Evolutionary conservation across 2,113 vertebrate species (phyloP).

Genomic region (Neolamprologus kungweensis): DNA sequence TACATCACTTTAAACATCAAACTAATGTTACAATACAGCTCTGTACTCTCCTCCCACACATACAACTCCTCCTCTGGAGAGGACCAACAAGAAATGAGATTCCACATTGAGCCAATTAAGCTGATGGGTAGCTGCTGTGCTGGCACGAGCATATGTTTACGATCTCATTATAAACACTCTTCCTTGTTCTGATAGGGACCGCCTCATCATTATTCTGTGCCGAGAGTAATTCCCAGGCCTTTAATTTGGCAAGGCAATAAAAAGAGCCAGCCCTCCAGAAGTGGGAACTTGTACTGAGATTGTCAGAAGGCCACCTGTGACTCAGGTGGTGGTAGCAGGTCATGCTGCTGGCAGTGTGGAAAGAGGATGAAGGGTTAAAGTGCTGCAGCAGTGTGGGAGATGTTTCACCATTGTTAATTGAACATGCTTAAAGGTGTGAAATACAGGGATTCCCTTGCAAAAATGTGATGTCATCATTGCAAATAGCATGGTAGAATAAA

Average conservation of each 20-base stretch:
- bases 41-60: background rate
- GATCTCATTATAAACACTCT: conserved; percentile 59
- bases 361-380: background rate
- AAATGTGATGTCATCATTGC: background rate
- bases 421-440: background rate
- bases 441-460: background rate
- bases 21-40: background rate
- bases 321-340: conserved; percentile 3
- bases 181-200: conserved; percentile 36
- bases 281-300: background rate
- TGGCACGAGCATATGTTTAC: conserved; percentile 61
- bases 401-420: background rate
- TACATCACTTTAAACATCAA: background rate
- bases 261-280: conserved; percentile 2
- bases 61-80: background rate
- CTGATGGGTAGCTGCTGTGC: conserved; percentile 1
- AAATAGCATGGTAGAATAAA: background rate
- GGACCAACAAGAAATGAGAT: conserved; percentile 20
- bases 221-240: conserved; percentile 44
- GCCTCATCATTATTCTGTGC: conserved; percentile 45
- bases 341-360: background rate
- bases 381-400: background rate
- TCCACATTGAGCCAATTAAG: conserved; percentile 22
- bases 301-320: conserved; percentile 2
- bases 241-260: conserved; percentile 47